phyloP scores from a whole-genome alignment of 2,888 invertebrate genomes.

The Blastobasis adustella region DNA sequence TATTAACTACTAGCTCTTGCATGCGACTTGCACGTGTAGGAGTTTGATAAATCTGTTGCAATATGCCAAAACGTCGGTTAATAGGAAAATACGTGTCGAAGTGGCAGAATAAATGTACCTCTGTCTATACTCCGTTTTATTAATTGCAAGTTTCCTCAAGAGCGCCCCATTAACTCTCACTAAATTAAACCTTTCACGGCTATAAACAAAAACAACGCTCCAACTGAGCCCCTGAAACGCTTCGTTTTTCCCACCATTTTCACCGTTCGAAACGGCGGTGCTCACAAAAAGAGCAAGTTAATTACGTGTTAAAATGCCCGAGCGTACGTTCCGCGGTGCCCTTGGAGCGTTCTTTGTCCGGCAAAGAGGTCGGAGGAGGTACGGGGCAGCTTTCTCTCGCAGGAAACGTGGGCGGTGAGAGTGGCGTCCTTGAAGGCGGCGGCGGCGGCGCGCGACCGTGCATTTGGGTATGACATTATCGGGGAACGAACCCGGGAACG shows the following conservation, averaged over 20 bases:
- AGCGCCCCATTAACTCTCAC: neutral
- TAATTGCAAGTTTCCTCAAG: neutral
- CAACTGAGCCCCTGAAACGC: too few species aligned
- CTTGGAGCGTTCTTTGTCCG: slow-evolving; percentile 20
- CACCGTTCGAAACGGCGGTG: too few species aligned
- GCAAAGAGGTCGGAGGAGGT: slow-evolving; percentile 38
- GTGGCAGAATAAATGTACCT: neutral
- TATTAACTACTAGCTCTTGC: too few species aligned
- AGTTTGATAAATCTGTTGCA: too few species aligned
- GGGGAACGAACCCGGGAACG: too few species aligned
- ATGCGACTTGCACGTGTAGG: too few species aligned
- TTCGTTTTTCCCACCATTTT: too few species aligned
- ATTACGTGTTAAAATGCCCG: neutral
- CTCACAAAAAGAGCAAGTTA: neutral
- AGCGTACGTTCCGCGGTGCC: slow-evolving; percentile 12
- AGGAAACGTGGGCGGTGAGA: slow-evolving; percentile 58
- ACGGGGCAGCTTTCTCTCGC: slow-evolving; percentile 50
- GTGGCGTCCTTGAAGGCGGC: slow-evolving; percentile 20
- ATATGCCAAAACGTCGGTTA: too few species aligned
- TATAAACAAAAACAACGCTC: too few species aligned
- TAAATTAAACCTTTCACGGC: too few species aligned
- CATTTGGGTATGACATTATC: slow-evolving; percentile 18
- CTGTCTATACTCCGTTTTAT: neutral
- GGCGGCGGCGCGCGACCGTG: neutral
- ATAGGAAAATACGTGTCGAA: too few species aligned